phyloP scores from a whole-genome alignment of 2,888 invertebrate genomes.

The Mythimna vitellina region DNA sequence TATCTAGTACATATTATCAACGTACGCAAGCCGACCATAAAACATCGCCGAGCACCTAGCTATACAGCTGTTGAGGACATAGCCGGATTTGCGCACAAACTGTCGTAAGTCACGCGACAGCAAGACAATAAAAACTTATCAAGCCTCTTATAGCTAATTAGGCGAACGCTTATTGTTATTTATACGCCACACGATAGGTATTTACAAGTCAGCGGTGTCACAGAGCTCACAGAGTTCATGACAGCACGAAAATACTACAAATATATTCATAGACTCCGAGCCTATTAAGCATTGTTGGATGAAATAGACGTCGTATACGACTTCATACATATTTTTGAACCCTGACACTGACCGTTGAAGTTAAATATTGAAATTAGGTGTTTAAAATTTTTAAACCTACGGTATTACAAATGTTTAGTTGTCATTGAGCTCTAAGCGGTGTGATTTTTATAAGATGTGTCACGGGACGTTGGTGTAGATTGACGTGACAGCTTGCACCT shows the following conservation, averaged over 20 bases:
- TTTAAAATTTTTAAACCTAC: constrained; percentile 37
- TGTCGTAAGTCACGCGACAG: constrained; percentile 80
- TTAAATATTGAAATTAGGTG: constrained; percentile 44
- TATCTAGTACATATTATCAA: constrained; percentile 36
- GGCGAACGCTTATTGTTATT: constrained; percentile 80
- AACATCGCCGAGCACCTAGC: constrained; percentile 32
- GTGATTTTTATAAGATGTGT: constrained; percentile 84
- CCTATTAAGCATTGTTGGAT: constrained; percentile 55
- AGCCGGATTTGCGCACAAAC: constrained; percentile 77
- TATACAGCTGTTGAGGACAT: constrained; percentile 61
- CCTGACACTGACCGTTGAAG: constrained; percentile 57
- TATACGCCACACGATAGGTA: constrained; percentile 74
- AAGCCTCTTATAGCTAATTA: constrained; percentile 83
- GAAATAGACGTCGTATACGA: constrained; percentile 45
- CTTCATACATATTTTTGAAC: constrained; percentile 59
- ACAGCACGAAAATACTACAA: constrained; percentile 66
- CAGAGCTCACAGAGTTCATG: constrained; percentile 71
- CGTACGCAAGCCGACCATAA: constrained; percentile 26
- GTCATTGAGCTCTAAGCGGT: constrained; percentile 78
- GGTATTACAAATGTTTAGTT: constrained; percentile 70
- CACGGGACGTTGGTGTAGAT: constrained; percentile 74
- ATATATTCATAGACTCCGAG: constrained; percentile 56
- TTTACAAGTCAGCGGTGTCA: constrained; percentile 71
- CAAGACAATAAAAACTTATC: constrained; percentile 85
- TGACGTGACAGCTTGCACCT: constrained; percentile 84